Conservation (phyloP, 35 echinoderm and acorn worm genomes). For the Apostichopus parvimensis region DNA sequence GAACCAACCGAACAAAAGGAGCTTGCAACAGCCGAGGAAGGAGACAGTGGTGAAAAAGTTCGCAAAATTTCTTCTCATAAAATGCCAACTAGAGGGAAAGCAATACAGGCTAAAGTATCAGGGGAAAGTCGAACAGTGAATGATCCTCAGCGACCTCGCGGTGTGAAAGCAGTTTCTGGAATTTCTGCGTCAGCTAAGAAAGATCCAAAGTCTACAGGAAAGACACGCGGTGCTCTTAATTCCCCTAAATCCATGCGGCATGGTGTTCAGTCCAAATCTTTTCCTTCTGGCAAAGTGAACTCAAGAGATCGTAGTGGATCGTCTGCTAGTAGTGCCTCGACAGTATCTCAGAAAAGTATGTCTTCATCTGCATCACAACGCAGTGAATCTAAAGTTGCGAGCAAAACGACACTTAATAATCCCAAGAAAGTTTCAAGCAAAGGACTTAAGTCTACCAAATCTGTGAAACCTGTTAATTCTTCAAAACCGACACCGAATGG, state of each 20-base stretch:
- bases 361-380: conserved; percentile 30
- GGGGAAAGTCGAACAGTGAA: not conserved
- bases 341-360: conserved; percentile 41
- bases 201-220: conserved; percentile 12
- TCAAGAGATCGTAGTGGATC: conserved; percentile 48
- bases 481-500: not conserved
- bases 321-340: conserved; percentile 55
- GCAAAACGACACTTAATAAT: not conserved
- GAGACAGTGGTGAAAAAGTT: not conserved
- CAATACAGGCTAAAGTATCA: not conserved
- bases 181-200: not conserved
- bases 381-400: not conserved
- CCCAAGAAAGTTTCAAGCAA: not conserved
- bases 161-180: not conserved
- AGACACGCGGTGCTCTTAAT: not conserved
- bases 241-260: not conserved
- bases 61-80: conserved; percentile 29
- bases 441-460: not conserved
- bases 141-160: conserved; percentile 24
- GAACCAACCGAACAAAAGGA: not conserved
- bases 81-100: conserved; percentile 22
- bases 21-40: not conserved
- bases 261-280: not conserved
- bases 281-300: not conserved
- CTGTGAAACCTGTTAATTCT: not conserved